These are phyloP conservation scores for Phoxinus phoxinus DNA, from an alignment of 2,113 vertebrate genomes.

Conservation along the genomic window DNA sequence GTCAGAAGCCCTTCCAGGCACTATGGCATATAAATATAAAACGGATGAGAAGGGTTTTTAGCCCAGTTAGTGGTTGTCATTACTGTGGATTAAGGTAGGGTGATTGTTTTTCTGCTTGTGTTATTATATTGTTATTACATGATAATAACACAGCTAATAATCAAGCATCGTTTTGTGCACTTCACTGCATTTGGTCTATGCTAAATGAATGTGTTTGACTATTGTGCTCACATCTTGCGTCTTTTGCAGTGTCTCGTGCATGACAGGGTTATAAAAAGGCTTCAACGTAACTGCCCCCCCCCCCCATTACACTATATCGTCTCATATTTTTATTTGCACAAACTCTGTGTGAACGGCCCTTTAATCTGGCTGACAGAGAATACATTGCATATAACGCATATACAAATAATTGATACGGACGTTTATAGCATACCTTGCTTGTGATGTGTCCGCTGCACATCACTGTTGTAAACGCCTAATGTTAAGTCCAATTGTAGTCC, in stretches of 20 bases:
- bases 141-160: neutral
- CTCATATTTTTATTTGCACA: neutral
- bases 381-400: neutral
- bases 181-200: neutral
- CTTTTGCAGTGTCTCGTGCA: neutral
- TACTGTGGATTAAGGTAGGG: neutral
- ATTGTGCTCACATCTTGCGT: neutral
- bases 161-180: neutral
- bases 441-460: neutral
- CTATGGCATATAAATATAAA: constrained; percentile 14
- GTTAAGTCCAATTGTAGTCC: neutral
- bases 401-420: neutral
- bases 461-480: neutral
- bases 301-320: neutral
- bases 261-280: neutral
- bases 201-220: too few species aligned
- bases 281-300: too few species aligned
- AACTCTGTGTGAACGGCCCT: neutral
- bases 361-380: neutral
- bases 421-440: neutral
- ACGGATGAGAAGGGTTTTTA: neutral
- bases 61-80: neutral
- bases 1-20: constrained; percentile 36
- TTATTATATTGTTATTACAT: constrained; percentile 7
- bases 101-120: neutral